Percentiles rank a stretch among this genome's conserved stretches.
Conservation (phyloP, 2,797 vertebrate genomes). For the Sebastes nivosus region DNA sequence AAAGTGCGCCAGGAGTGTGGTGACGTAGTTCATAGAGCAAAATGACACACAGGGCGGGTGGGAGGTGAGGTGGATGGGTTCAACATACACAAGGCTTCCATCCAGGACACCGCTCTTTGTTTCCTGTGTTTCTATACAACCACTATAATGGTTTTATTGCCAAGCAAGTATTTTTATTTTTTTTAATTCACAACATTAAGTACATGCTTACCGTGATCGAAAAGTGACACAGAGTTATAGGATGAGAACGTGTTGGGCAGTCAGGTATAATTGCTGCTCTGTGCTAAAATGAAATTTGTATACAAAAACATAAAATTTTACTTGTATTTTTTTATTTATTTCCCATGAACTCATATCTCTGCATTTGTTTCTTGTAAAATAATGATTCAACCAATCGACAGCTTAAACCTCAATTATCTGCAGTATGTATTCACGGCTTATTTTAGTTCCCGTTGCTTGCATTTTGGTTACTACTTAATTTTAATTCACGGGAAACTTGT, state of each 20-base stretch:
- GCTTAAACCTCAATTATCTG: not conserved
- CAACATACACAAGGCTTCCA: too few species aligned
- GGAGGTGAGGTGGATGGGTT: accelerated
- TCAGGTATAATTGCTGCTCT: not conserved
- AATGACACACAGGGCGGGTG: too few species aligned
- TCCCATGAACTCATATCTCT: not conserved
- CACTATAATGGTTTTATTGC: too few species aligned
- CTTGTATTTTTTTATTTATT: not conserved
- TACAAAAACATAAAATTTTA: not conserved
- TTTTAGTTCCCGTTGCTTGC: not conserved
- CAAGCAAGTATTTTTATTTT: too few species aligned
- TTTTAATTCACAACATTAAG: too few species aligned
- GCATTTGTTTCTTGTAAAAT: not conserved
- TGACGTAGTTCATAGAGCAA: too few species aligned
- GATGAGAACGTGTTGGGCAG: too few species aligned
- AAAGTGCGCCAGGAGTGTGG: too few species aligned
- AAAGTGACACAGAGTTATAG: too few species aligned
- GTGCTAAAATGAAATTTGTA: not conserved
- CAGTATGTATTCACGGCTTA: not conserved
- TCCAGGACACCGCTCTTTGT: too few species aligned
- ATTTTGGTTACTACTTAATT: not conserved
- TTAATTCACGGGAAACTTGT: not conserved
- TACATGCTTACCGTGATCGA: too few species aligned
- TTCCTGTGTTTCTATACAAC: too few species aligned
- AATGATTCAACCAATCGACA: not conserved